Evolutionary conservation across 2,797 vertebrate species (phyloP).

Genomic region (Eulemur coronatus): DNA sequence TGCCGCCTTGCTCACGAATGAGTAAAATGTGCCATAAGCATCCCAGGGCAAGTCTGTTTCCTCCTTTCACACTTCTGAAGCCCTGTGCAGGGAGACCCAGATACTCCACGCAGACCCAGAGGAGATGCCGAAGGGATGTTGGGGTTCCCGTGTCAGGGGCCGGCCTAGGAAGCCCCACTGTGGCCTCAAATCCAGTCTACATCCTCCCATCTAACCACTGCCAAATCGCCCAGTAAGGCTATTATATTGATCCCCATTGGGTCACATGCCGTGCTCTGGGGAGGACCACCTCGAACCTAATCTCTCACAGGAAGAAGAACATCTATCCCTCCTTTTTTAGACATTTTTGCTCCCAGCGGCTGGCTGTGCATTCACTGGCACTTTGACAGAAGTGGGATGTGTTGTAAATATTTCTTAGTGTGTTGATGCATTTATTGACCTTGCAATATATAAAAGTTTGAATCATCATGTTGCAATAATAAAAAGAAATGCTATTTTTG

Average conservation of each 20-base stretch:
- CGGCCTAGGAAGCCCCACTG: neutral
- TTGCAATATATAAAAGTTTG: conserved; percentile 3
- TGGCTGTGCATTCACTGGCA: conserved; percentile 16
- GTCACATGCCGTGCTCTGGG: neutral
- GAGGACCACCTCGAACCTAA: neutral
- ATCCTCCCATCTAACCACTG: neutral
- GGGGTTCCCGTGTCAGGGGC: neutral
- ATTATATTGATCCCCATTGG: neutral
- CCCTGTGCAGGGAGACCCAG: neutral
- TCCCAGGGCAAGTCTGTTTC: neutral
- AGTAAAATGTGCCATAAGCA: neutral
- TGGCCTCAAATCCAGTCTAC: neutral
- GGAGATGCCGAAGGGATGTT: neutral
- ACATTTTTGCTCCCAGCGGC: neutral
- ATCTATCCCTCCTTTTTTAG: neutral
- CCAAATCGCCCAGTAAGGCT: neutral
- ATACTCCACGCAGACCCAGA: neutral
- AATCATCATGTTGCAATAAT: neutral
- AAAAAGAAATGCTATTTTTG: conserved; percentile 44
- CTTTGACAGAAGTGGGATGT: neutral
- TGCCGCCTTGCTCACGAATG: neutral
- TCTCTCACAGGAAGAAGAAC: neutral
- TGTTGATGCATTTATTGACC: conserved; percentile 38
- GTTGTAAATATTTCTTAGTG: conserved; percentile 38
- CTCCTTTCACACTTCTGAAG: neutral